phyloP scores from a whole-genome alignment of 2,797 vertebrate species.

The Thunnus albacares region DNA sequence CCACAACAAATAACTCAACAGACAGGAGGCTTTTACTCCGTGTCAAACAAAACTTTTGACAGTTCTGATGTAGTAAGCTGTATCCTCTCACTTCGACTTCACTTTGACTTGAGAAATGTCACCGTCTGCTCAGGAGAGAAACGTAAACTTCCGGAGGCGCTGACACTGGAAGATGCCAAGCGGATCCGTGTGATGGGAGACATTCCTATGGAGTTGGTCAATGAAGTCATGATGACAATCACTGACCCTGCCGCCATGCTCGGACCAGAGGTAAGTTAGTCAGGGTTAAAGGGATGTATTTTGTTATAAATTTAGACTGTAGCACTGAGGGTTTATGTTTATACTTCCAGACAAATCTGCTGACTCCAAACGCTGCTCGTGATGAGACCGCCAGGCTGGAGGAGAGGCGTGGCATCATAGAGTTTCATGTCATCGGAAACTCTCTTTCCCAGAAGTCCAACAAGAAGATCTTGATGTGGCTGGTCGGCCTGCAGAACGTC shows the following conservation, averaged over 20 bases:
- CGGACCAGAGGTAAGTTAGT: slow-evolving; percentile 90
- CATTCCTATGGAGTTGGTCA: slow-evolving; percentile 99
- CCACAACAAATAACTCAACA: no score
- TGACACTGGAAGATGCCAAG: slow-evolving; percentile 97
- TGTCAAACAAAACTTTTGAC: neutral
- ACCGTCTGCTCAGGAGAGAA: slow-evolving; percentile 90
- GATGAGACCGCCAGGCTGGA: slow-evolving; percentile 97
- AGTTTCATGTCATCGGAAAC: slow-evolving; percentile 99
- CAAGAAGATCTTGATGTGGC: slow-evolving; percentile 98
- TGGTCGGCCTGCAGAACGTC: slow-evolving; percentile 98
- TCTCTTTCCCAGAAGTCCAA: slow-evolving; percentile 97
- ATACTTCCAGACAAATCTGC: slow-evolving; percentile 89
- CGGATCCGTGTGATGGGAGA: slow-evolving; percentile 98
- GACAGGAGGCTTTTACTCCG: no score
- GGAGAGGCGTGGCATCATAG: slow-evolving; percentile 96
- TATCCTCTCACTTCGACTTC: neutral
- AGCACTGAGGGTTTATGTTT: neutral
- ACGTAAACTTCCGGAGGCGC: slow-evolving; percentile 93
- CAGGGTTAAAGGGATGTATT: neutral
- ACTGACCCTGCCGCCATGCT: slow-evolving; percentile 98
- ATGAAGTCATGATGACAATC: slow-evolving; percentile 99
- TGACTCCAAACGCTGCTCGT: slow-evolving; percentile 95
- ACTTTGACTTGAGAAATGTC: neutral
- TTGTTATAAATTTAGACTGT: neutral
- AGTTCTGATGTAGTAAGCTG: neutral